These are phyloP conservation scores for Synanthedon tipuliformis DNA, from an alignment of 2,888 invertebrate genomes.

Conservation along the genomic window DNA sequence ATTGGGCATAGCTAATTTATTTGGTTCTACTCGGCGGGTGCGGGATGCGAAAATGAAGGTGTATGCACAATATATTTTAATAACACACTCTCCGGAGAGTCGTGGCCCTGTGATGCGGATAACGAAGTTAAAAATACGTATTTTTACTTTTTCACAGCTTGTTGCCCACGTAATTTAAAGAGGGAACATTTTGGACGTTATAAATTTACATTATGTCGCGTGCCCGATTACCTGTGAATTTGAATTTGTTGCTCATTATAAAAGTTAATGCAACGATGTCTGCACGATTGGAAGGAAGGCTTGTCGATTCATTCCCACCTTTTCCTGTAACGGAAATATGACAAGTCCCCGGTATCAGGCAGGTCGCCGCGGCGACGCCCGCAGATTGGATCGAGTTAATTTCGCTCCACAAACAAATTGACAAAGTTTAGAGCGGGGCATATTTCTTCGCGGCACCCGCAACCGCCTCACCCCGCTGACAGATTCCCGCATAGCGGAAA, in stretches of 20 bases:
- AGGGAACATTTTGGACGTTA: conserved; percentile 16
- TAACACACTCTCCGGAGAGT: conserved; percentile 56
- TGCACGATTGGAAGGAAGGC: neutral
- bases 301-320: conserved; percentile 18
- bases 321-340: conserved; percentile 46
- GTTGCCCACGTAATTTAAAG: conserved; percentile 32
- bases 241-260: neutral
- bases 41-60: conserved; percentile 40
- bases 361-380: conserved; percentile 45
- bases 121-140: conserved; percentile 54
- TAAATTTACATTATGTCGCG: conserved; percentile 27
- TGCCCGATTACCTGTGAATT: conserved; percentile 11
- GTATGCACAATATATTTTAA: conserved; percentile 64
- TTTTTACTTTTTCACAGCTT: conserved; percentile 50
- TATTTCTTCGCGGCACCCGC: conserved; percentile 58
- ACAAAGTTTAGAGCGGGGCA: conserved; percentile 70
- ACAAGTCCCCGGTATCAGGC: conserved; percentile 30
- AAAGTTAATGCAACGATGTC: neutral
- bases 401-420: conserved; percentile 71
- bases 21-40: conserved; percentile 32
- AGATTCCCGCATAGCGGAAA: conserved; percentile 66
- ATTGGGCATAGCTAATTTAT: conserved; percentile 63
- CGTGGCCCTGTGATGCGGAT: conserved; percentile 43
- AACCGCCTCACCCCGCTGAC: conserved; percentile 32
- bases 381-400: conserved; percentile 71